phyloP scores from a whole-genome alignment of 2,888 invertebrate genomes.

The Eupithecia subumbrata region DNA sequence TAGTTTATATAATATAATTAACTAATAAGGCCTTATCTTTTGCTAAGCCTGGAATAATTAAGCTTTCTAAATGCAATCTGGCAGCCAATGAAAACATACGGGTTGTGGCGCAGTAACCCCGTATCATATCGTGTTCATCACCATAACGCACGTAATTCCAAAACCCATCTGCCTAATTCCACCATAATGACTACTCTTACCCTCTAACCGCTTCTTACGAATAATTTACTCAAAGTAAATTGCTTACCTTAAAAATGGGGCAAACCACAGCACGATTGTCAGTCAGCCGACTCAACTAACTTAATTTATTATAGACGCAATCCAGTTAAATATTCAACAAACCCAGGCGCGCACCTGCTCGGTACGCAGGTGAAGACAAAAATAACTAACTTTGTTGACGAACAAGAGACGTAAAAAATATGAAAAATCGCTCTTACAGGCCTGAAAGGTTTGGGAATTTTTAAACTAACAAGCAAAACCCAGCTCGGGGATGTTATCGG shows the following conservation, averaged over 20 bases:
- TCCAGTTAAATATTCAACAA: conserved; percentile 47
- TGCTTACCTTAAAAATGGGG: conserved; percentile 41
- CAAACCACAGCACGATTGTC: conserved; percentile 47
- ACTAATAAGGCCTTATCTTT: background rate
- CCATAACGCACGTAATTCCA: conserved; percentile 19
- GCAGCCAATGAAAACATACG: background rate
- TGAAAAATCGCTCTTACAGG: conserved; percentile 31
- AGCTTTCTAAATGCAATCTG: background rate
- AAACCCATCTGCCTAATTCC: conserved; percentile 34
- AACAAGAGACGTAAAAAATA: conserved; percentile 40
- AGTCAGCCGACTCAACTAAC: conserved; percentile 46
- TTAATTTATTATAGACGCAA: conserved; percentile 48
- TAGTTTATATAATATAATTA: background rate
- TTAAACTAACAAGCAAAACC: conserved; percentile 58
- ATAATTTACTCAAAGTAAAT: conserved; percentile 44
- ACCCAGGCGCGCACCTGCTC: conserved; percentile 44
- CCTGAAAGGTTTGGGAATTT: conserved; percentile 25
- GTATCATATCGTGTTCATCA: conserved; percentile 18
- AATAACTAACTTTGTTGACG: conserved; percentile 37
- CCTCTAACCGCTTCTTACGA: conserved; percentile 35
- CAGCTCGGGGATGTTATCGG: conserved; percentile 55
- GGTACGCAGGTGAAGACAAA: conserved; percentile 38
- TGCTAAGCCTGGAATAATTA: background rate
- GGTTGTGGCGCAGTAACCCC: conserved; percentile 2
- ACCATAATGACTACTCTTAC: conserved; percentile 32